Conservation (phyloP, 2,888 invertebrate genomes). For the Celastrina argiolus region DNA sequence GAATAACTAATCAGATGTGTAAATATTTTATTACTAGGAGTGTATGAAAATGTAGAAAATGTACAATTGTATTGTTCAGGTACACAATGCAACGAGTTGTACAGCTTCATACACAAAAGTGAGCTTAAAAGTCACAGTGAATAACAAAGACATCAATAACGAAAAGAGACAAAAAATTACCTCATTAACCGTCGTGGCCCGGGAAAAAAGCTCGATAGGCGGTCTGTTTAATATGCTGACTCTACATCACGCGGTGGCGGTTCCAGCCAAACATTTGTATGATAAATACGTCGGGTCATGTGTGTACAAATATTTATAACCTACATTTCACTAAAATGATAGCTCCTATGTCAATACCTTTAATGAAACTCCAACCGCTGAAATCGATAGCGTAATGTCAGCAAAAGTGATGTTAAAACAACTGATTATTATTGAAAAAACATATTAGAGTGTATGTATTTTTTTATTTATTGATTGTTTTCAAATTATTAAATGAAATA, state of each 20-base stretch:
- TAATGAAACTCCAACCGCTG: slow-evolving; percentile 9
- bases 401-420: neutral
- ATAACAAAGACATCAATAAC: neutral
- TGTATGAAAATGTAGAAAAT: too few relatives aligned
- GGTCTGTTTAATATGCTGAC: slow-evolving; percentile 17
- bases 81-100: neutral
- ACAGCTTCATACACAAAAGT: neutral
- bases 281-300: slow-evolving; percentile 10
- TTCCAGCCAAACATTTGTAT: slow-evolving; percentile 15
- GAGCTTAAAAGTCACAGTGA: neutral
- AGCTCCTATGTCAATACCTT: slow-evolving; percentile 12
- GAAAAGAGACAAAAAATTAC: neutral
- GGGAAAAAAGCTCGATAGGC: neutral
- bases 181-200: neutral
- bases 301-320: slow-evolving; percentile 20
- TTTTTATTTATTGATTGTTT: too few relatives aligned
- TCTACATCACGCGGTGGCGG: neutral
- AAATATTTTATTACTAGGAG: too few relatives aligned
- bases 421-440: neutral
- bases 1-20: too few relatives aligned
- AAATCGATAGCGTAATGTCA: neutral
- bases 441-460: too few relatives aligned
- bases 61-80: neutral
- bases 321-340: slow-evolving; percentile 12
- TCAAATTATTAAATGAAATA: too few relatives aligned